A percentile compares a stretch with the other conserved stretches of the same genome.
These are phyloP conservation scores for Gallinago jamesoni DNA, from an alignment of 2,113 vertebrate genomes.

Conservation along the genomic window DNA sequence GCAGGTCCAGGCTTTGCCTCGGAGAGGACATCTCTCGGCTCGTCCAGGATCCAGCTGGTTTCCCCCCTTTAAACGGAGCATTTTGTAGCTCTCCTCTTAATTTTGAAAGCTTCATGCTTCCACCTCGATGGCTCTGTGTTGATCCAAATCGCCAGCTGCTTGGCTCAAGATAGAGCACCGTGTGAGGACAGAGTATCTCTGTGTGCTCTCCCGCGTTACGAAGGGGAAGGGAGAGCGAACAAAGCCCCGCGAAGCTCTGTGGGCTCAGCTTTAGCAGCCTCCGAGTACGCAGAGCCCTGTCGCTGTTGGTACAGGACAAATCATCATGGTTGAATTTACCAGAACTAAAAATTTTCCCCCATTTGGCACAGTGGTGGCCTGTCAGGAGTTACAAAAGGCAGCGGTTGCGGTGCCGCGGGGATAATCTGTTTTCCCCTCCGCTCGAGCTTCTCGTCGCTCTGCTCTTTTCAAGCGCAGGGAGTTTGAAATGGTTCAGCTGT, in stretches of 20 bases:
- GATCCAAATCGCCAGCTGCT: not conserved
- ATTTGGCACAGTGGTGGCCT: not conserved
- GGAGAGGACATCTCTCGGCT: fast-evolving
- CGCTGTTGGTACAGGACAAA: not conserved
- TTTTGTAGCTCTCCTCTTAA: not conserved
- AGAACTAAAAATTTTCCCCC: not conserved
- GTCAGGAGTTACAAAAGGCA: not conserved
- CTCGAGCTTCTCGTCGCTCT: not conserved
- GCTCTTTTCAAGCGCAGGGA: not conserved
- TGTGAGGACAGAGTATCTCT: not conserved
- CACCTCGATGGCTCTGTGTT: not conserved
- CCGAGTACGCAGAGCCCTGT: not conserved
- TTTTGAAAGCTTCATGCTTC: not conserved
- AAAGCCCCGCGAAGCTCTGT: not conserved
- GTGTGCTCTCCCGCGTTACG: fast-evolving
- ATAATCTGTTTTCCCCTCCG: not conserved
- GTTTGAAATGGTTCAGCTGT: not conserved
- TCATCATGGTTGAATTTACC: not conserved
- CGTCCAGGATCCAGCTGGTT: not conserved
- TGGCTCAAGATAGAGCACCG: not conserved
- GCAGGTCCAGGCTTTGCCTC: not conserved
- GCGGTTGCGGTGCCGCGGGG: not conserved
- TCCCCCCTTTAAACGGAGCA: not conserved
- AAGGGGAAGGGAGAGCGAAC: not conserved
- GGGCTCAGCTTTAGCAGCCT: not conserved